Evolutionary conservation across 2,797 vertebrate genomes (phyloP), one percentile per base, ranked within the genome.

Genomic region (Scyliorhinus canicula): DNA sequence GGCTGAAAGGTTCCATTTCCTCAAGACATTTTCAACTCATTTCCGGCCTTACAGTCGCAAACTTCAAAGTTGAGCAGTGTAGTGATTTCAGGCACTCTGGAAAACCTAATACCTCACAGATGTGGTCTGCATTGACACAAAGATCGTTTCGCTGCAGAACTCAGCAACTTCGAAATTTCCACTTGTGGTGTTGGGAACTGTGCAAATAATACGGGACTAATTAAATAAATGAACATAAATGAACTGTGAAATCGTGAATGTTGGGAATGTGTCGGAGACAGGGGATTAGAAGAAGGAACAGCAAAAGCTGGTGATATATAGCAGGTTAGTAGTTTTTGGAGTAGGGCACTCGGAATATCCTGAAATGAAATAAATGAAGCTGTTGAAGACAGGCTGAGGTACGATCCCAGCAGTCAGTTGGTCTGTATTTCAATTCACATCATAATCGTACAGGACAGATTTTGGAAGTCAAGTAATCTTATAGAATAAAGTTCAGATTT

Each of bases 21-120:
- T 82, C 47, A 82, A 82, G 44, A 82, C 44, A 82, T 82, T 82
- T 82, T 82, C 21, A 82, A 82, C 79, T 82, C 79, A 82, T 82
- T 82, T 82, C 79, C 44, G 79, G 79, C 24, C 6, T 82, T 82
- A 82, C 44, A 44, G 79, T 47, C 19, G 40, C 79, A 82, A 82
- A 44, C 79, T 82, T 82, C 44, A 82, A 82, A 82, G 79, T 82
- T 47, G 44, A 82, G 44, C 40, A 47, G 6, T 82, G 79, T 6
- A 82, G 44, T 44, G 21, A 47, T 82, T 82, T 82, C 40, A 82
- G 40, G 19, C 6, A 19, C 19, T 82, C 0, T 47, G 21, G 79
- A 82, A 82, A 82, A 47, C 21, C 21, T 82, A 82, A 82, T 82
- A 47, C 44, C 44, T 82, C 79, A 47, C 79, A 82, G 79, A 82